Evolutionary conservation across 2,797 vertebrate genomes (phyloP).

Genomic region (Lophius americanus): DNA sequence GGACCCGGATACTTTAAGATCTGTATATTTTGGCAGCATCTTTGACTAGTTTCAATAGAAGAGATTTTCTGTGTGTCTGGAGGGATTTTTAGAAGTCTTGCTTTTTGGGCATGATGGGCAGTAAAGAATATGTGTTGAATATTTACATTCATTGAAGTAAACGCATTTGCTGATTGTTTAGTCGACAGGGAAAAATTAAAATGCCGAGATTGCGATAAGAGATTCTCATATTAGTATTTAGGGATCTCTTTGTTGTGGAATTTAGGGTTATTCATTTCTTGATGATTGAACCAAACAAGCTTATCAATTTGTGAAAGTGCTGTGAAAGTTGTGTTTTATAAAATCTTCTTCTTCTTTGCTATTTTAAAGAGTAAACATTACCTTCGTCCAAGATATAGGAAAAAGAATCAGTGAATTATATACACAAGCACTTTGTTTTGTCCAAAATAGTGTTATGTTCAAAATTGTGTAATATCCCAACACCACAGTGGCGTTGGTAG

Average conservation of each 20-base stretch:
- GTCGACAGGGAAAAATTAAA: too few species aligned
- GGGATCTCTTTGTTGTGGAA: background rate
- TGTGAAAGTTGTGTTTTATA: too few species aligned
- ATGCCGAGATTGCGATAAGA: too few species aligned
- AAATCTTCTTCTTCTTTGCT: too few species aligned
- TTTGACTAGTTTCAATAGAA: background rate
- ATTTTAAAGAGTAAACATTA: too few species aligned
- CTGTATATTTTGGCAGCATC: constrained; percentile 1
- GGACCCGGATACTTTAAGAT: constrained; percentile 12
- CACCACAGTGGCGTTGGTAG: too few species aligned
- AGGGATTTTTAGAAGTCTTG: background rate
- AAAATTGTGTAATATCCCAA: too few species aligned
- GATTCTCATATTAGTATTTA: too few species aligned
- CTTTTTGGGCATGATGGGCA: background rate
- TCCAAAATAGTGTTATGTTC: too few species aligned
- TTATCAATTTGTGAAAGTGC: background rate
- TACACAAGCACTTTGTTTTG: too few species aligned
- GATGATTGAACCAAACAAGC: background rate
- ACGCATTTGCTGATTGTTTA: background rate
- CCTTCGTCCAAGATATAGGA: too few species aligned
- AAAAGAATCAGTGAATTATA: too few species aligned
- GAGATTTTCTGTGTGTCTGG: background rate
- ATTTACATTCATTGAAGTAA: background rate
- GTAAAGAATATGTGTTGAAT: background rate
- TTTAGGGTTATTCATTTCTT: background rate